Evolutionary conservation across 2,797 vertebrate species (phyloP).

Genomic region (Pseudochirops cupreus): DNA sequence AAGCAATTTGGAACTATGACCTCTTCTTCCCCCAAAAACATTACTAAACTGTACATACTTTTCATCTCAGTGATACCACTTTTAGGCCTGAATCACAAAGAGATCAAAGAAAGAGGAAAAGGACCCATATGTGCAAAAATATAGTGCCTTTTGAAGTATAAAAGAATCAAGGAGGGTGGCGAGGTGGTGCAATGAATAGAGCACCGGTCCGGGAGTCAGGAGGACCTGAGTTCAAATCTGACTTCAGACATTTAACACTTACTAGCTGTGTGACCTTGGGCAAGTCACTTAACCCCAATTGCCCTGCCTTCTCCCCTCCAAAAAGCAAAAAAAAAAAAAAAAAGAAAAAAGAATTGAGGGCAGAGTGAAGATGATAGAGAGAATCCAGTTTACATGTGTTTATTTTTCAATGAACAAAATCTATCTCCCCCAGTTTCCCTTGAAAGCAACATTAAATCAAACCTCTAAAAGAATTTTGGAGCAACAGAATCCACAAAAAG

Average conservation of each 20-base stretch:
- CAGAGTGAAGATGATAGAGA: background rate
- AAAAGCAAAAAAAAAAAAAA: too few relatives aligned
- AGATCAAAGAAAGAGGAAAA: background rate
- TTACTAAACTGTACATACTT: background rate
- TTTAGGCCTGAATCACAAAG: background rate
- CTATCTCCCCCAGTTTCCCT: background rate
- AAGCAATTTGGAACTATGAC: background rate
- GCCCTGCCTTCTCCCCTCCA: too few relatives aligned
- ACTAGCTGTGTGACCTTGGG: too few relatives aligned
- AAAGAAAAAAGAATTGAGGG: too few relatives aligned
- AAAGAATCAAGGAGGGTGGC: background rate
- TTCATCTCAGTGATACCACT: background rate
- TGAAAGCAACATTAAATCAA: background rate
- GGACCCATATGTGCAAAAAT: background rate
- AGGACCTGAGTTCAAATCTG: too few relatives aligned
- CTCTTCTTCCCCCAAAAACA: too few relatives aligned
- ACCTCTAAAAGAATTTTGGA: background rate
- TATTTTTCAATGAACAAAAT: too few relatives aligned
- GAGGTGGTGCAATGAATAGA: too few relatives aligned
- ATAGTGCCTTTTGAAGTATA: background rate
- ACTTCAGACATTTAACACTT: too few relatives aligned
- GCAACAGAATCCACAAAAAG: background rate
- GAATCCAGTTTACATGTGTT: too few relatives aligned
- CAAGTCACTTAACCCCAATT: too few relatives aligned
- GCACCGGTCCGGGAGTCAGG: too few relatives aligned